These are phyloP conservation scores for Amphipyra berbera DNA, from an alignment of 2,888 invertebrate species.

Conservation along the genomic window DNA sequence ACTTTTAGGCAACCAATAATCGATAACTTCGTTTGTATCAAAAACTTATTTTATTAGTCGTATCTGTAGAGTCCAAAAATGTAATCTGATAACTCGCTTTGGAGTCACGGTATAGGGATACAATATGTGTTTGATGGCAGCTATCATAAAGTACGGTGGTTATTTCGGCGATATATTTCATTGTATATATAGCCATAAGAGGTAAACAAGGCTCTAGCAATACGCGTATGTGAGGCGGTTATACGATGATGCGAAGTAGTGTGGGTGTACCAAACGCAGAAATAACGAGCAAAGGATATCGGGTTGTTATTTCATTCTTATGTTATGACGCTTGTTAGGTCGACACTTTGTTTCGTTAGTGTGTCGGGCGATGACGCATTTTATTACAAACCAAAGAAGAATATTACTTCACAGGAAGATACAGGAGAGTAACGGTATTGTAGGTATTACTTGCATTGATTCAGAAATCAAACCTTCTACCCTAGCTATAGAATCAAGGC, in stretches of 20 bases:
- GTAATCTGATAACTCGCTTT: constrained; percentile 34
- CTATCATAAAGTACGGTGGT: constrained; percentile 33
- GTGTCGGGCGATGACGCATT: constrained; percentile 45
- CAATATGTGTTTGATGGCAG: constrained; percentile 35
- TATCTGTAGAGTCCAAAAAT: constrained; percentile 28
- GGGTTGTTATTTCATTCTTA: constrained; percentile 77
- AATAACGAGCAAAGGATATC: constrained; percentile 77
- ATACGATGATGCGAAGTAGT: constrained; percentile 37
- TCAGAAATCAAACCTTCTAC: too few relatives aligned
- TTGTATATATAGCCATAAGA: constrained; percentile 34
- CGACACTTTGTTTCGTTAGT: constrained; percentile 66
- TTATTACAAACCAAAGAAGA: constrained; percentile 32
- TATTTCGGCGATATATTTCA: constrained; percentile 33
- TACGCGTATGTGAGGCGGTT: constrained; percentile 17
- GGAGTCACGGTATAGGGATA: constrained; percentile 28
- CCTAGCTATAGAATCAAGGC: too few relatives aligned
- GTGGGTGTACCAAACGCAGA: constrained; percentile 65
- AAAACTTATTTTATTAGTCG: constrained; percentile 41
- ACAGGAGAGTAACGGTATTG: too few relatives aligned
- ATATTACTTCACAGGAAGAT: too few relatives aligned
- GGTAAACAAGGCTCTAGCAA: constrained; percentile 46
- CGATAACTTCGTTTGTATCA: constrained; percentile 32
- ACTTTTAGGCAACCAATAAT: constrained; percentile 34
- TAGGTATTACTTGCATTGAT: too few relatives aligned
- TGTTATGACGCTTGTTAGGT: constrained; percentile 76